Conservation (phyloP, 2,113 vertebrate species). For the Mungos mungo region DNA sequence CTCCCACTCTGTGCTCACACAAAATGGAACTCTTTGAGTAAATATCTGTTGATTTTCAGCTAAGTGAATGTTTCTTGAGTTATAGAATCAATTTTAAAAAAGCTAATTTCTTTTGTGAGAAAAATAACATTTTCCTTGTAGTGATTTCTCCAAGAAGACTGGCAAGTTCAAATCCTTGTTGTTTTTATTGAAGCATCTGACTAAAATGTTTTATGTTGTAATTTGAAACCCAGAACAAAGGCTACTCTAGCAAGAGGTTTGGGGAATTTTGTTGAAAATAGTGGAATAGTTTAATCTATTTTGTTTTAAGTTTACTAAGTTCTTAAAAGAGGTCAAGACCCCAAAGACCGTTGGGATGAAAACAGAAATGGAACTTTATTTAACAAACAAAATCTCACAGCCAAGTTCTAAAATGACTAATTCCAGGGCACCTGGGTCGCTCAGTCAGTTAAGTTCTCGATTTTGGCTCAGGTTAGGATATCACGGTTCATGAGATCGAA, state of each 20-base stretch:
- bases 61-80: background rate
- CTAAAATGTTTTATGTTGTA: background rate
- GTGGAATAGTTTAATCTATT: background rate
- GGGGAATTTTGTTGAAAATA: background rate
- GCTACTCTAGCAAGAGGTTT: background rate
- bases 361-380: background rate
- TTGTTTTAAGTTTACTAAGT: background rate
- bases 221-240: background rate
- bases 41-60: background rate
- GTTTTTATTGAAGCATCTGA: background rate
- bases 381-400: background rate
- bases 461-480: too few relatives aligned
- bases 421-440: background rate
- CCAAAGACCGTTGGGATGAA: background rate
- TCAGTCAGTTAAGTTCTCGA: too few relatives aligned
- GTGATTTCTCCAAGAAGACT: background rate
- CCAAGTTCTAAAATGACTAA: background rate
- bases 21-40: background rate
- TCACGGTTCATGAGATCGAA: too few relatives aligned
- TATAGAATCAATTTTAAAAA: background rate
- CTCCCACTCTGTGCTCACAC: background rate
- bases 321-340: background rate
- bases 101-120: background rate
- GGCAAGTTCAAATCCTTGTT: background rate
- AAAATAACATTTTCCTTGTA: background rate